phyloP scores from a whole-genome alignment of 2,113 vertebrate genomes.

The Porphyrio hochstetteri region DNA sequence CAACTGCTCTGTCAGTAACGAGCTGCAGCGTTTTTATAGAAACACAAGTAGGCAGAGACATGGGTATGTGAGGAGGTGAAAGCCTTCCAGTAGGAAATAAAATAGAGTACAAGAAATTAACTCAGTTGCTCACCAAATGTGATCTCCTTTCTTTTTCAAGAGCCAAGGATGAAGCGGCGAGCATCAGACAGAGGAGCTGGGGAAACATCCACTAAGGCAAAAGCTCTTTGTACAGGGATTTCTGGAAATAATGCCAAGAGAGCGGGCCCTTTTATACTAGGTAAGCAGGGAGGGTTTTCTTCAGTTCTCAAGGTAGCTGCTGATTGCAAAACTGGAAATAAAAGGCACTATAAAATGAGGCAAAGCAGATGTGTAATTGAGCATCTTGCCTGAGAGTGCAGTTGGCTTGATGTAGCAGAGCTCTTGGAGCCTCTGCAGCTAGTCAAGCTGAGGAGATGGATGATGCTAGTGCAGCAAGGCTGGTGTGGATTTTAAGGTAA shows the following conservation, averaged over 20 bases:
- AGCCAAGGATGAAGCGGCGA: conserved; percentile 96
- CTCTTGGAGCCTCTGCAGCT: not conserved
- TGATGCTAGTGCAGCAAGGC: not conserved
- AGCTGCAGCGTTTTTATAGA: not conserved
- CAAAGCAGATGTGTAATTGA: not conserved
- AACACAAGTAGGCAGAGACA: conserved; percentile 23
- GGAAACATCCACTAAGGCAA: conserved; percentile 89
- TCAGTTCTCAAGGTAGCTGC: not conserved
- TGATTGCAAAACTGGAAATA: not conserved
- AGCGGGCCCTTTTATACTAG: conserved; percentile 95
- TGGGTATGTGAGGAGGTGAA: not conserved
- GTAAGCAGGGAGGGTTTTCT: conserved; percentile 72
- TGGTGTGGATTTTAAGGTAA: not conserved
- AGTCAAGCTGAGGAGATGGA: not conserved
- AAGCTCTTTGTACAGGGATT: conserved; percentile 91
- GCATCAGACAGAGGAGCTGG: conserved; percentile 93
- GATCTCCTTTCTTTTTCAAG: conserved; percentile 67
- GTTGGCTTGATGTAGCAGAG: not conserved
- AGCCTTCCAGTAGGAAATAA: not conserved
- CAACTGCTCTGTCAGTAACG: not conserved
- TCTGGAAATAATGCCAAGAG: conserved; percentile 94
- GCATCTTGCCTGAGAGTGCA: not conserved
- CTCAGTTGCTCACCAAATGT: not conserved
- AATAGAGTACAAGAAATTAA: not conserved
- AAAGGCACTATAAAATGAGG: not conserved